phyloP scores from a whole-genome alignment of 2,113 vertebrate genomes.

The Tachysurus fulvidraco region DNA sequence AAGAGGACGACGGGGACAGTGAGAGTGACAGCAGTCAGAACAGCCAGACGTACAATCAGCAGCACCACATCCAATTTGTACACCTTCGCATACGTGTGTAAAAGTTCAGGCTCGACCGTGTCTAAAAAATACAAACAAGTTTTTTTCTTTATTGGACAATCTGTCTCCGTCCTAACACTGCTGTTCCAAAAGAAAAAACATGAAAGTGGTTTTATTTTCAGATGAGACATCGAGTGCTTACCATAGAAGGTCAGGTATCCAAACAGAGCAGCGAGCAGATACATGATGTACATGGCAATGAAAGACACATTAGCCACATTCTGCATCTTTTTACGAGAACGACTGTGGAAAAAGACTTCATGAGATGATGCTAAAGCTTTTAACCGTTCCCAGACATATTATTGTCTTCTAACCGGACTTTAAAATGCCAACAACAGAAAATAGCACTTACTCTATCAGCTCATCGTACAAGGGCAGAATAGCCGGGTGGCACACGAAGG shows the following conservation, averaged over 20 bases:
- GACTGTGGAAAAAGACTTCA: slow-evolving; percentile 68
- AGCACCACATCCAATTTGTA: slow-evolving; percentile 81
- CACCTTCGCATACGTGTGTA: slow-evolving; percentile 88
- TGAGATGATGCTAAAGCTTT: slow-evolving; percentile 8
- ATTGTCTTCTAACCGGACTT: neutral
- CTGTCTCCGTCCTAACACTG: neutral
- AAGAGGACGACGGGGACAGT: slow-evolving; percentile 97
- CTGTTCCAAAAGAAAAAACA: neutral
- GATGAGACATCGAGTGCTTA: slow-evolving; percentile 65
- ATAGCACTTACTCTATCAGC: slow-evolving; percentile 84
- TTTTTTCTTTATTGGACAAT: neutral
- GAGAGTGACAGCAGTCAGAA: slow-evolving; percentile 90
- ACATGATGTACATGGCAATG: slow-evolving; percentile 96
- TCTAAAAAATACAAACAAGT: slow-evolving; percentile 63
- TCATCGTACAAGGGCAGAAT: slow-evolving; percentile 97
- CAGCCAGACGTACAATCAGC: slow-evolving; percentile 90
- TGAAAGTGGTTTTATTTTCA: neutral
- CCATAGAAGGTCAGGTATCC: slow-evolving; percentile 96
- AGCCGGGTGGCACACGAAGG: slow-evolving; percentile 96
- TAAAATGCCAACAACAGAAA: neutral
- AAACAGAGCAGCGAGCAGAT: slow-evolving; percentile 93
- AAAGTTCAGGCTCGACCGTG: slow-evolving; percentile 84
- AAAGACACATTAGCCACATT: slow-evolving; percentile 94
- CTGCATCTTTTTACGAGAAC: slow-evolving; percentile 93
- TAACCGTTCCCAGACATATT: neutral